phyloP scores from a whole-genome alignment of 1,140 invertebrate species.

The Conopomorpha cramerella region DNA sequence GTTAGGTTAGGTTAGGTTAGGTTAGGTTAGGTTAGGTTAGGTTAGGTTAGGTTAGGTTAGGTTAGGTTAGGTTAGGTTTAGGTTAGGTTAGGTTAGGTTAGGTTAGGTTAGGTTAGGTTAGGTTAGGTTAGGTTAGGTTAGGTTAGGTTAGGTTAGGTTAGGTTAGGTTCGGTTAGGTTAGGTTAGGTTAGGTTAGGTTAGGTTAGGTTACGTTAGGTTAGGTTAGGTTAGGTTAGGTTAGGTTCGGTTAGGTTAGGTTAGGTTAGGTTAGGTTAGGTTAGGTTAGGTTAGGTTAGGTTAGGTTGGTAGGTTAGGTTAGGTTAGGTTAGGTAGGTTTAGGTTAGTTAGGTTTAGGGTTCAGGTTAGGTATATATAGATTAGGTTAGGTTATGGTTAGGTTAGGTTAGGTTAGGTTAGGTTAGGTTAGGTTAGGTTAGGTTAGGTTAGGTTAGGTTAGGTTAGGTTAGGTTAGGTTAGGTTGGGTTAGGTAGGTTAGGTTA shows the following conservation, averaged over 20 bases:
- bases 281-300: constrained; percentile 11
- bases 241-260: constrained; percentile 8
- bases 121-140: constrained; percentile 8
- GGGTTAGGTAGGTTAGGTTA: constrained; percentile 5
- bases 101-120: constrained; percentile 8
- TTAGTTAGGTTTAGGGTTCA: constrained; percentile 6
- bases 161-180: constrained; percentile 11
- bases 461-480: constrained; percentile 12
- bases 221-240: constrained; percentile 8
- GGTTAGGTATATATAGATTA: constrained; percentile 8
- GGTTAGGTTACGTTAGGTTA: constrained; percentile 8
- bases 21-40: constrained; percentile 12
- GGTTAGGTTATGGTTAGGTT: constrained; percentile 7
- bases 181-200: constrained; percentile 11
- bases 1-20: constrained; percentile 12
- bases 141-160: constrained; percentile 10
- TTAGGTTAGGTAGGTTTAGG: constrained; percentile 2
- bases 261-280: constrained; percentile 9
- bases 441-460: constrained; percentile 5
- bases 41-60: constrained; percentile 8
- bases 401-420: constrained; percentile 4
- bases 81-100: constrained; percentile 8
- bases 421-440: constrained; percentile 5
- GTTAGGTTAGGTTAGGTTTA: constrained; percentile 10
- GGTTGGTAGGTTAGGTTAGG: constrained; percentile 4